Base-by-base conservation (phyloP, 2,113 vertebrate genomes). In the Baryphthengus martii region DNA sequence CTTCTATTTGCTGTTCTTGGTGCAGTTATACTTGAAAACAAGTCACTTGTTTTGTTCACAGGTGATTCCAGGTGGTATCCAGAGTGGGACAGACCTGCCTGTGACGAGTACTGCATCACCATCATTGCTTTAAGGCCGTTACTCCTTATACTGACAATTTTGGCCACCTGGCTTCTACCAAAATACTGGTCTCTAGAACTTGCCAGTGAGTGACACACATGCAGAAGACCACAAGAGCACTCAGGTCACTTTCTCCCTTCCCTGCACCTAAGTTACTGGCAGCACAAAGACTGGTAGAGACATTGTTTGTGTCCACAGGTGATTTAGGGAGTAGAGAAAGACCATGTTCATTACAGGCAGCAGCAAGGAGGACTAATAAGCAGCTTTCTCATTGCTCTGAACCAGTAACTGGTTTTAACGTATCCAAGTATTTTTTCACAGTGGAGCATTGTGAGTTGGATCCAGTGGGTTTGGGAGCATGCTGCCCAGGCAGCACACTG, bases 11-110 rank as follows among this genome's bases (percentile, higher is more conserved):
- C 67, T 94, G 47, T 12, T 29, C 10, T 49, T 15, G 13, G 45
- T 71, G 28, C 28, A 76, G 61, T 89, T 78, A n/a, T 14, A 39
- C 81, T 47, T 81, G 49, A 67, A 96, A 93, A 84, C 40, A 20
- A 62, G 58, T 56, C 47, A 58, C 74, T 37, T 95, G 6, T 93
- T 97, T 95, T 75, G 35, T 97, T 95, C 71, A 52, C 59, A 98
- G 98, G 63, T 89, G 33, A 97, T 91, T 80, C 97, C 56, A 37
- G 1, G 13, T 95, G 71, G 82, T 2, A 25, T 52, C 97, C 97
- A 71, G 96, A 73, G 0, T 90, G 96, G 97, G 95, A 95, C 49
- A 92, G 66, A 61, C 40, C 95, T 56, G 16, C 52, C 2, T 92
- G 97, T 39, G 97, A 98, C 1, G 87, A 47, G 67, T 97, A 81